A percentile compares a stretch with the other conserved stretches of the same genome.
These are phyloP conservation scores for Drosophila leonis DNA, from an alignment of 2,888 invertebrate species.

Conservation along the genomic window DNA sequence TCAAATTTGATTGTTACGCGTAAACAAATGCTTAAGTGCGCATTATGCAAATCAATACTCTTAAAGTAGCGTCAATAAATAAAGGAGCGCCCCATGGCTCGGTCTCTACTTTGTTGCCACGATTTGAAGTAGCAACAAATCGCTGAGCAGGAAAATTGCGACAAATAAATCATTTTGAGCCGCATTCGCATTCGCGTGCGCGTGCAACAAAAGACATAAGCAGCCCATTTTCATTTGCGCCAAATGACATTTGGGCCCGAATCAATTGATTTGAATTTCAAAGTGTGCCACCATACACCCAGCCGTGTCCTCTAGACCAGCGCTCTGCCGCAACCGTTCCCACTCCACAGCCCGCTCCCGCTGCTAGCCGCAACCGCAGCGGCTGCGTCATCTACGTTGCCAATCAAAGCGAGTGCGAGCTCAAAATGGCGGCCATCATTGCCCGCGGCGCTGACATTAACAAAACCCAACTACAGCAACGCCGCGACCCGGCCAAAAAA, in stretches of 20 bases:
- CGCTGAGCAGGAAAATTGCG: slow-evolving; percentile 80
- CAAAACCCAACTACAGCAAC: slow-evolving; percentile 72
- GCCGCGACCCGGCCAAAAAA: slow-evolving; percentile 20
- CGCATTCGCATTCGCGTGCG: slow-evolving; percentile 52
- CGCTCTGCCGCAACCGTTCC: slow-evolving; percentile 22
- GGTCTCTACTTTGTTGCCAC: not conserved
- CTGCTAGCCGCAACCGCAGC: slow-evolving; percentile 27
- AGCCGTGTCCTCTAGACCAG: not conserved
- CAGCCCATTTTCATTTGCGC: slow-evolving; percentile 79
- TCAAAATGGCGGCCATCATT: slow-evolving; percentile 70
- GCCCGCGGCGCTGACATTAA: slow-evolving; percentile 70
- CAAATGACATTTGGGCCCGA: slow-evolving; percentile 76
- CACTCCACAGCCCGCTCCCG: not conserved
- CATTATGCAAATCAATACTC: slow-evolving; percentile 81
- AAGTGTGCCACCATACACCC: slow-evolving; percentile 41
- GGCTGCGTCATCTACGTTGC: slow-evolving; percentile 68
- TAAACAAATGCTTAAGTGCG: slow-evolving; percentile 81
- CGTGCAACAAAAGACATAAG: slow-evolving; percentile 77
- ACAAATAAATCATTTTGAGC: slow-evolving; percentile 83
- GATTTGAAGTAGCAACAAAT: slow-evolving; percentile 61
- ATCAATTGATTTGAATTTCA: slow-evolving; percentile 82
- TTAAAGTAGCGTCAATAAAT: slow-evolving; percentile 80
- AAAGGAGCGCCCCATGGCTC: slow-evolving; percentile 22
- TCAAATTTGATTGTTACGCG: slow-evolving; percentile 82
- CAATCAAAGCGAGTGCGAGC: slow-evolving; percentile 68